These are phyloP conservation scores for Pelecanoides urinatrix DNA, from an alignment of 2,113 vertebrate species.

Conservation along the genomic window DNA sequence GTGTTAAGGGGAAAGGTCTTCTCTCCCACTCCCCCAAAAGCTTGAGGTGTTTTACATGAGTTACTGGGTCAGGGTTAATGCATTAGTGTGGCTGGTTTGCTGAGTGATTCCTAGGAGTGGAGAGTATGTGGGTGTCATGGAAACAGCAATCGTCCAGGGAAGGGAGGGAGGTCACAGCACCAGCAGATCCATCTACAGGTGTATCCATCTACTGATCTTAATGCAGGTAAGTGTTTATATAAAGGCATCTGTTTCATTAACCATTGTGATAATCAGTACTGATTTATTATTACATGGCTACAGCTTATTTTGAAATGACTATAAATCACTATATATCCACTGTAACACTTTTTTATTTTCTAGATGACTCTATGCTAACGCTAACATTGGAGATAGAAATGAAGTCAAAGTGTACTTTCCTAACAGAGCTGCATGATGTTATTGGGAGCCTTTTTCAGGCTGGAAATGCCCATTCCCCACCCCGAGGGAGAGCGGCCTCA, in stretches of 20 bases:
- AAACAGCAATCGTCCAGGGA: background rate
- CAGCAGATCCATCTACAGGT: background rate
- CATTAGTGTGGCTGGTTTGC: rapidly evolving
- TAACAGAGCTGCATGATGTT: background rate
- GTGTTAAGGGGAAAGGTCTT: background rate
- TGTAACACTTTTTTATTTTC: background rate
- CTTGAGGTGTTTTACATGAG: background rate
- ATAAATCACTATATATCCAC: background rate
- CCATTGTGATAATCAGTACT: background rate
- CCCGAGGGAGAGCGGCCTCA: background rate
- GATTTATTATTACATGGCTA: background rate
- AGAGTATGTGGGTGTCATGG: background rate
- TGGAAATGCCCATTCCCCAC: background rate
- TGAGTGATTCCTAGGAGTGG: background rate
- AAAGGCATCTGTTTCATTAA: constrained; percentile 18
- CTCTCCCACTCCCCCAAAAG: background rate
- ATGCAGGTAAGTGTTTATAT: background rate
- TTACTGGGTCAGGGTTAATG: background rate
- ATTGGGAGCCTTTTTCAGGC: background rate
- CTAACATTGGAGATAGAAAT: background rate
- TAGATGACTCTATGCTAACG: background rate
- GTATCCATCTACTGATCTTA: background rate
- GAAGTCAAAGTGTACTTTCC: background rate
- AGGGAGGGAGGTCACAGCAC: background rate
- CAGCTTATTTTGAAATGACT: constrained; percentile 28